Base-by-base conservation (phyloP, 2,113 vertebrate species). In the Eulacestoma nigropectus region DNA sequence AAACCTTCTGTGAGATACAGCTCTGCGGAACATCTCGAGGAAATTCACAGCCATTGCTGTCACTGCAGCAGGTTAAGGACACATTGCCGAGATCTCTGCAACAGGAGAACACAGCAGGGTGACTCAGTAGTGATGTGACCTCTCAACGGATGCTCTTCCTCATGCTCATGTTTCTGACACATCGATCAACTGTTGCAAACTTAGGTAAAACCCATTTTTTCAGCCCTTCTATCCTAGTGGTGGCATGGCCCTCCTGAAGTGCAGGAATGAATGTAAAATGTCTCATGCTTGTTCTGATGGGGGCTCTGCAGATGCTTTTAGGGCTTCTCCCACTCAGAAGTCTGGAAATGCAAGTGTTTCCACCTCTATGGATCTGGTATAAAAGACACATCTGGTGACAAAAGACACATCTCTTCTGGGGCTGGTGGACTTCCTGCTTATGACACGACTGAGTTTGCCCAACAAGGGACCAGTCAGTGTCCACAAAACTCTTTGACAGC, bases 311-410 rank as follows among this genome's bases (percentile, higher is more conserved):
- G 32, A n/a, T 62, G 50, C 52, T 52, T 85, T 69, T 86, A 65
- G 67, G 70, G 46, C 37, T 80, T 83, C 44, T 89, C 60, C 47
- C 47, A 7, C 11, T 49, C 30, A 35, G 57, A 52, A 65, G 8
- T 41, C 55, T 17, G 37, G 52, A 68, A 53, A 49, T 1, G 1
- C 0, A 0, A 42, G 52, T 7, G 9, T 63, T 72, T 84, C 64
- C 74, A 89, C 42, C 13, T 56, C 42, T 55, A 53, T 57, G 60
- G 59, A 37, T 60, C 55, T 52, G 42, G 25, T 27, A 44, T 1
- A 69, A 59, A 86, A 86, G 84, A 44, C 35, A 67, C 35, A 57
- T 50, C 37, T 37, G 6, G 20, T 2, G 6, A 70, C 19, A 26
- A 35, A 72, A n/a, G 57, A 69, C 29, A 33, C 8, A 10, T 50